Base-by-base conservation (phyloP, 2,113 vertebrate genomes). In the Galbula dea region DNA sequence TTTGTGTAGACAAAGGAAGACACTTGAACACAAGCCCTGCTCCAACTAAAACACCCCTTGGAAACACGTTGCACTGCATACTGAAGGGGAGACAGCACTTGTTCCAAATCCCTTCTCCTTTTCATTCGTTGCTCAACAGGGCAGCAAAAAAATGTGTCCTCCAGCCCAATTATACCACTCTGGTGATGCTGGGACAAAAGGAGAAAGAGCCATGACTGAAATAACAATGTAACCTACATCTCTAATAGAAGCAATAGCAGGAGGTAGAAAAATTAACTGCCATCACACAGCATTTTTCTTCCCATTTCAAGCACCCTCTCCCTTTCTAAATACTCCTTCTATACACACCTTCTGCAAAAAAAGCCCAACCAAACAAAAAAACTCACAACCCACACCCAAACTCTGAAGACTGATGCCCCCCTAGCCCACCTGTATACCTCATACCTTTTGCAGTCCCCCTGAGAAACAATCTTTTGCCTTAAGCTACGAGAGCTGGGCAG, bases 101-200 rank as follows among this genome's bases (percentile, higher is more conserved):
- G 87, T 90, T 96, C 79, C 85, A 93, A 94, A 91, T 58, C 54
- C 51, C 23, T 32, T 86, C 75, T 88, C 72, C 27, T 77, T 83
- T 96, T 83, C 8, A 30, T 65, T 81, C 14, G 0, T 9, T 83
- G 75, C 48, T 89, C 76, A 95, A 95, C 54, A 77, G 61, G 75
- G 62, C 54, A 82, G 87, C 36, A 83, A 88, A 89, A 90, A 94
- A 63, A 43, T 41, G 82, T 89, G 63, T 91, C 48, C 59, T 83
- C 59, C 72, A 65, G 65, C 79, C 85, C 85, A 94, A 81, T 93
- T 94, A 94, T 62, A 92, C 63, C 59, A 87, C 77, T 90, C 89
- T 34, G 68, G 87, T 91, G 89, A 94, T 34, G 59, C n/a, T 73
- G 36, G 61, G 94, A 89, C 91, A 92, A 93, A 91, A 93, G 68